These are phyloP conservation scores for Loriculus beryllinus DNA, from an alignment of 2,797 vertebrate species.

Conservation along the genomic window DNA sequence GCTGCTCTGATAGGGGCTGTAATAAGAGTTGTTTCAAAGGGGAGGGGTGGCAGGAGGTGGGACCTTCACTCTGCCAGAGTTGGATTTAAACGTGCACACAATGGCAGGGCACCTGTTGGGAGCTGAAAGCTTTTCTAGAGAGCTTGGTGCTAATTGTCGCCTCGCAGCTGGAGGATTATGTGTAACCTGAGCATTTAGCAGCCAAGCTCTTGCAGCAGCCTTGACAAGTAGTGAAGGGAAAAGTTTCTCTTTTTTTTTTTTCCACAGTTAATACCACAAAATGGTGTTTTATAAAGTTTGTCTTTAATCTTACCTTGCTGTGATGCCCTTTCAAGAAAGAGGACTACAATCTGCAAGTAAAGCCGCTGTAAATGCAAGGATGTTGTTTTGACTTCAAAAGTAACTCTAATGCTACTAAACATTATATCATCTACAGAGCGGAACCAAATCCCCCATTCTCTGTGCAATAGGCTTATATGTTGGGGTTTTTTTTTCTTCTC, in stretches of 20 bases:
- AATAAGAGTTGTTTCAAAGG: neutral
- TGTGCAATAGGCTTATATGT: neutral
- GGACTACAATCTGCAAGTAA: neutral
- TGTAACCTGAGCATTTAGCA: constrained; percentile 48
- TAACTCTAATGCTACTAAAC: neutral
- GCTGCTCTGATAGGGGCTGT: neutral
- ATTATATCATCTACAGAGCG: neutral
- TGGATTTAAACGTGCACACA: constrained; percentile 42
- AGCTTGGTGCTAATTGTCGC: constrained; percentile 48
- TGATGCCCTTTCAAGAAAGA: neutral
- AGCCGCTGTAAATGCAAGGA: neutral
- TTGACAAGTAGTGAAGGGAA: neutral
- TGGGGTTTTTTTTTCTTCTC: rapidly evolving
- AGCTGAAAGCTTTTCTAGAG: constrained; percentile 40
- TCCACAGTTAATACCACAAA: neutral
- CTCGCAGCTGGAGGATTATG: constrained; percentile 61
- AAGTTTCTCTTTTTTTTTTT: neutral
- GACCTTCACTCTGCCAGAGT: neutral
- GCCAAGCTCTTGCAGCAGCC: neutral
- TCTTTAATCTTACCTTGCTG: neutral
- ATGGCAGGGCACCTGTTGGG: constrained; percentile 58
- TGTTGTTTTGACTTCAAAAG: neutral
- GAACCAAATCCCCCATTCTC: neutral
- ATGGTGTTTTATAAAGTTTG: neutral
- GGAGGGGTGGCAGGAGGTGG: constrained; percentile 9